Evolutionary conservation across 1,140 invertebrate genomes (phyloP), one percentile per base, ranked within the genome.

Genomic region (Conus ventricosus): DNA sequence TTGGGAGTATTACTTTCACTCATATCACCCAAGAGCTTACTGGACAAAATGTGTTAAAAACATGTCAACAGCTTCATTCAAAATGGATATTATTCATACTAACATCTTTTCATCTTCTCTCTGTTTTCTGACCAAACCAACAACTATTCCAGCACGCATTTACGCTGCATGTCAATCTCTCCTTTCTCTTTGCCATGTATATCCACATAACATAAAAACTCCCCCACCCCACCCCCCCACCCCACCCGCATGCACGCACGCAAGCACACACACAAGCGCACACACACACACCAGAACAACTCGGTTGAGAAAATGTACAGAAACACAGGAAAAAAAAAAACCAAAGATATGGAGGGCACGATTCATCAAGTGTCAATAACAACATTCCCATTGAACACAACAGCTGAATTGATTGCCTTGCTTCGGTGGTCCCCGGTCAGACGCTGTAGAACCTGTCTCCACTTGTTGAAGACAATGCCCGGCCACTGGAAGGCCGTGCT

Each of bases 401-500:
- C 88, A 57, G 89, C 88, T 55, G 90, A 91, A 57, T 91, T 90
- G 27, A 91, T 89, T 0, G 85, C 39, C 88, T 91, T 91, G 60
- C 85, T 91, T 1, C 91, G 39, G 25, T 87, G 87, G 13, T 88
- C 84, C 11, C 88, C 78, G 11, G 54, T 78, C 54, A 87, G 39
- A 27, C 88, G 85, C 82, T 82, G 84, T 25, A 88, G 85, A 63
- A 91, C 25, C 88, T 91, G 90, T 67, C 90, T 86, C 76, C 90
- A 91, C 53, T 92, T 92, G 51, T 90, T n/a, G 87, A 92, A 94
- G 8, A 94, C 25, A n/a, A 91, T 85, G 7, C 90, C 90, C 75
- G 94, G 94, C 94, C 94, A 94, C 25, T 92, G 84, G 81, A 92
- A 93, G 11, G 94, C 93, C 13, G 93, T 67, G 85, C 92, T 93